Conservation (phyloP, 2,888 invertebrate species). For the Frankliniella fusca region DNA sequence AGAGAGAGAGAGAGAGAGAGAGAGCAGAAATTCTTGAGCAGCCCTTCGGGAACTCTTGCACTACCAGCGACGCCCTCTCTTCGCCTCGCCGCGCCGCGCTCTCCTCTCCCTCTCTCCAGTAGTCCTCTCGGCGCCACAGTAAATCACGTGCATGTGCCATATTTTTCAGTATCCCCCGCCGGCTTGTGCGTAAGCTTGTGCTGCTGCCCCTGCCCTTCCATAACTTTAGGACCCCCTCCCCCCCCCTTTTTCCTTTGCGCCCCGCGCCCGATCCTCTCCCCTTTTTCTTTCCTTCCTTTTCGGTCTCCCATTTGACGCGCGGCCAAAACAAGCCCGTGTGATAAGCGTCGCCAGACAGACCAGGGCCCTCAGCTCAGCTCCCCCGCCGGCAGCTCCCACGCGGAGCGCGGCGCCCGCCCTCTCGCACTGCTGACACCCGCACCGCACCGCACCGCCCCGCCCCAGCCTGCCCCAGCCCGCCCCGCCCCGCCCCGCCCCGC, state of each 20-base stretch:
- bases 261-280: neutral
- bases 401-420: neutral
- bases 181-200: conserved; percentile 15
- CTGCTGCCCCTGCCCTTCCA: neutral
- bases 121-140: conserved; percentile 14
- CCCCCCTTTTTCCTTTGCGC: neutral
- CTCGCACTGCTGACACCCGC: too few species aligned
- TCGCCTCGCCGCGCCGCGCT: too few species aligned
- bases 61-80: neutral
- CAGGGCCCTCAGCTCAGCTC: neutral
- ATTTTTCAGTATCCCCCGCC: conserved; percentile 26
- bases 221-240: neutral
- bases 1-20: neutral
- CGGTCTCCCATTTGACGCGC: conserved; percentile 18
- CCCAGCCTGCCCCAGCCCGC: neutral
- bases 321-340: conserved; percentile 17
- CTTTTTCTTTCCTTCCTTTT: neutral
- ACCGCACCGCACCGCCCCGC: too few species aligned
- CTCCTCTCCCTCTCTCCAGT: neutral
- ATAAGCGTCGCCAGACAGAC: neutral
- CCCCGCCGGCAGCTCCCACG: neutral
- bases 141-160: conserved; percentile 22
- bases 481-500: neutral
- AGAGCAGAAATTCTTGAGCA: neutral
- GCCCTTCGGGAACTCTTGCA: neutral